These are phyloP conservation scores for Lithophane leautieri DNA, from an alignment of 2,888 invertebrate species.

Conservation along the genomic window DNA sequence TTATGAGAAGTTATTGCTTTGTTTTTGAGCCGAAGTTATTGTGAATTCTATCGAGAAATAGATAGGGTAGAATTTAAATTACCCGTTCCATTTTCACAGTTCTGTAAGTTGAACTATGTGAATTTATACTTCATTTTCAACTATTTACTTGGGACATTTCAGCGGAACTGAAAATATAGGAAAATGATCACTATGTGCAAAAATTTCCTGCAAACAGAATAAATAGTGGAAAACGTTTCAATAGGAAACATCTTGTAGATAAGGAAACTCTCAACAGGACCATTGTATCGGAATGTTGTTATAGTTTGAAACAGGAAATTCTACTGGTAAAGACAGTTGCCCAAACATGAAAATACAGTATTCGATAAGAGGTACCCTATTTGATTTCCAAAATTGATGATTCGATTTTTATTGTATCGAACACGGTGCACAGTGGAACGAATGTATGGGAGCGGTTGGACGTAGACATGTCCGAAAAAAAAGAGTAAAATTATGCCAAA, in stretches of 20 bases:
- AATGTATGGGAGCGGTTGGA: no score
- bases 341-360: slow-evolving; percentile 13
- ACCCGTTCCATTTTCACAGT: slow-evolving; percentile 5
- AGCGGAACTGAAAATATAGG: background rate
- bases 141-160: background rate
- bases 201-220: background rate
- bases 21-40: slow-evolving; percentile 17
- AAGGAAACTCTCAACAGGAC: slow-evolving; percentile 25
- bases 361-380: no score
- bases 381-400: no score
- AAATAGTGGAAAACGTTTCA: slow-evolving; percentile 12
- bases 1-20: slow-evolving; percentile 33
- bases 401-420: no score
- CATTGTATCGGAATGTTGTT: slow-evolving; percentile 20
- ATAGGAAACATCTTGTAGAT: slow-evolving; percentile 11
- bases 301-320: slow-evolving; percentile 17
- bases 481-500: no score
- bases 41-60: slow-evolving; percentile 25
- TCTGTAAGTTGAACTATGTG: slow-evolving; percentile 21
- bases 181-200: background rate
- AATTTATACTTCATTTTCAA: slow-evolving; percentile 22
- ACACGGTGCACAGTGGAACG: no score
- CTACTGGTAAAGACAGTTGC: background rate
- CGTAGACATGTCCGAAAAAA: no score
- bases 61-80: slow-evolving; percentile 10